Base-by-base conservation (phyloP, 2,888 invertebrate genomes). In the Andrena minutula region DNA sequence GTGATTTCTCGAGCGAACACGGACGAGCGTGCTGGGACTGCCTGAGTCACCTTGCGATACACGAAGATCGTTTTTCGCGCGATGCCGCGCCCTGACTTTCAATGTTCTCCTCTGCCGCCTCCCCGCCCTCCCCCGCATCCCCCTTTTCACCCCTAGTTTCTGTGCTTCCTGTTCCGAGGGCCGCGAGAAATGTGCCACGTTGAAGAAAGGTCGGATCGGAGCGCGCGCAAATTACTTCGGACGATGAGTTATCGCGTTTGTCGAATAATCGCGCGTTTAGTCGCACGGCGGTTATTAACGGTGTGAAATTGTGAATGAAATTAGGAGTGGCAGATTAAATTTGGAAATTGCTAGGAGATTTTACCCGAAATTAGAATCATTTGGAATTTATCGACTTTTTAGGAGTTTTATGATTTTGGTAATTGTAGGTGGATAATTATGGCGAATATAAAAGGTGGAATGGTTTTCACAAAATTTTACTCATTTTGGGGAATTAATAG, bases 11-110 rank as follows among this genome's bases (percentile, higher is more conserved):
- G 71, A 75, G 85, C 64, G 88, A 83, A 76, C 76, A 75, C 70
- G 72, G 78, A 75, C 71, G 79, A 77, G 87, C 87, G 84, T 88
- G 88, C 80, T 75, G 82, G 71, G 82, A 87, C 80, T 88, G 84
- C 68, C 71, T 56, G 86, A 87, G 88, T 86, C 88, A 86, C 87
- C 86, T 75, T 70, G 82, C 80, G 84, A 86, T 82, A 86, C 86
- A 84, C 75, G 78, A 71, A 72, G 75, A 88, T 86, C 82, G 78
- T 78, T 80, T 80, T 75, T 71, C 75, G 58, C 78, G 47, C 68
- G 61, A 68, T 58, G 63, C 79, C 35, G 73, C 77, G 77, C 35
- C 61, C 75, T 75, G 84, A 87, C 88, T 87, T 81, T 71, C 80
- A 81, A 84, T 81, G 75, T 76, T 64, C n/a, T 28, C 7, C 12